A percentile compares a stretch with the other conserved stretches of the same genome.
Evolutionary conservation across 2,888 invertebrate species (phyloP).

Genomic region (Crepidodera aurea): DNA sequence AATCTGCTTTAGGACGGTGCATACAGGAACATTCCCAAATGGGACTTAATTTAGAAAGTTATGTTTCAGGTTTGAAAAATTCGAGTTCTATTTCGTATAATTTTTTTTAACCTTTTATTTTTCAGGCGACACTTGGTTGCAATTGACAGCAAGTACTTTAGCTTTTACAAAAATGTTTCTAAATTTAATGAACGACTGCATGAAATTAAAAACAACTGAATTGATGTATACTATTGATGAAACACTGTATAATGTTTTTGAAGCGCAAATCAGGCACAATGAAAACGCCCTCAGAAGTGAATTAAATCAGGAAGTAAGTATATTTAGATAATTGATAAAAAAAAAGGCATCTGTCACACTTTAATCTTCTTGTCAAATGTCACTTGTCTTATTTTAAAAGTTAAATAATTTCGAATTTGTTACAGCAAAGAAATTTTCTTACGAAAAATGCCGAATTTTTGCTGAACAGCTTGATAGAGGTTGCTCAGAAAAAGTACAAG

Average conservation of each 20-base stretch:
- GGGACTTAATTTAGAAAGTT: constrained; percentile 73
- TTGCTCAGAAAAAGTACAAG: constrained; percentile 69
- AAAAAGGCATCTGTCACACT: no score
- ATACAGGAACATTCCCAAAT: constrained; percentile 74
- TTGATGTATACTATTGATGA: constrained; percentile 77
- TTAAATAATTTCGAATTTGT: constrained; percentile 37
- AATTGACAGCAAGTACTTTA: constrained; percentile 80
- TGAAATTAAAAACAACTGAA: constrained; percentile 78
- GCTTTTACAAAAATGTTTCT: constrained; percentile 81
- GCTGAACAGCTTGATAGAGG: constrained; percentile 70
- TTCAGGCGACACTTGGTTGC: constrained; percentile 73
- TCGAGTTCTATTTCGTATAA: no score
- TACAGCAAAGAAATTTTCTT: constrained; percentile 62
- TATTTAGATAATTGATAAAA: constrained; percentile 4
- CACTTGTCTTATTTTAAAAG: no score
- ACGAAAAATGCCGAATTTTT: constrained; percentile 77
- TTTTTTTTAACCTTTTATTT: constrained; percentile 2
- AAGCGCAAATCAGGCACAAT: constrained; percentile 74
- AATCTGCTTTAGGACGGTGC: constrained; percentile 65
- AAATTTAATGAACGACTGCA: constrained; percentile 77
- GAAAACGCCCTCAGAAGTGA: constrained; percentile 66
- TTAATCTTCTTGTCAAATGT: no score
- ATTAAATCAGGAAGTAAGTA: constrained; percentile 65
- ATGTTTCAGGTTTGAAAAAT: constrained; percentile 64
- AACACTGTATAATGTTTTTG: constrained; percentile 76